Evolutionary conservation across 1,140 invertebrate species (phyloP).

Genomic region (Brachionus koreanus): DNA sequence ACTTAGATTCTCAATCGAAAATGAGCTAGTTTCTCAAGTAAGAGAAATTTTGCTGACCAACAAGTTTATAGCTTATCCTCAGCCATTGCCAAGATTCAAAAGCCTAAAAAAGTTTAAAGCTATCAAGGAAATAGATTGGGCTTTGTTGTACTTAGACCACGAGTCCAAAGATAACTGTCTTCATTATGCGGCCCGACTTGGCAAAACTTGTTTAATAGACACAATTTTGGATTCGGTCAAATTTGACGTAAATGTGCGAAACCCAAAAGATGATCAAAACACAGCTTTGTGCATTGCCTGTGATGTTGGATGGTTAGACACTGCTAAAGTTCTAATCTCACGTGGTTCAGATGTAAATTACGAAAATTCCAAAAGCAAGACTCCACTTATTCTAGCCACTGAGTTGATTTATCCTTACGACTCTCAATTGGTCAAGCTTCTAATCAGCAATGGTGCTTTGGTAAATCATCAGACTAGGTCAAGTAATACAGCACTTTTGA

Average conservation of each 20-base stretch:
- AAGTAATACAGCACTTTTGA: slow-evolving; percentile 11
- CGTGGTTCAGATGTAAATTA: slow-evolving; percentile 12
- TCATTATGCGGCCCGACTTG: slow-evolving; percentile 29
- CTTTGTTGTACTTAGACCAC: neutral
- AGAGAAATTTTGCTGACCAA: neutral
- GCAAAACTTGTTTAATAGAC: slow-evolving; percentile 3
- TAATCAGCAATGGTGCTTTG: neutral
- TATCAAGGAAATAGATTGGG: slow-evolving; percentile 22
- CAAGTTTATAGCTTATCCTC: neutral
- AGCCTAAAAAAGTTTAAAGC: slow-evolving; percentile 8
- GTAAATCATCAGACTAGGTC: slow-evolving; percentile 3
- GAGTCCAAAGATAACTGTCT: slow-evolving; percentile 4
- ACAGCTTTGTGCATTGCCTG: slow-evolving; percentile 29
- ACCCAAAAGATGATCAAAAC: neutral
- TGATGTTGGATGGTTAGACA: slow-evolving; percentile 30
- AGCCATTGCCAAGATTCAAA: neutral
- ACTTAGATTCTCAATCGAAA: slow-evolving; percentile 1
- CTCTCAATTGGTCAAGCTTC: slow-evolving; percentile 5
- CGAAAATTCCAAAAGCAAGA: slow-evolving; percentile 33
- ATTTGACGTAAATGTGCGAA: neutral
- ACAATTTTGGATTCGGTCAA: neutral
- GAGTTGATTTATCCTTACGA: slow-evolving; percentile 32
- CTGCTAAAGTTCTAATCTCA: slow-evolving; percentile 4
- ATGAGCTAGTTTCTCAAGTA: neutral
- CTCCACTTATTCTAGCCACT: slow-evolving; percentile 19